Evolutionary conservation across 2,113 vertebrate species (phyloP), one percentile per base, ranked within the genome.

Genomic region (Mus pahari): DNA sequence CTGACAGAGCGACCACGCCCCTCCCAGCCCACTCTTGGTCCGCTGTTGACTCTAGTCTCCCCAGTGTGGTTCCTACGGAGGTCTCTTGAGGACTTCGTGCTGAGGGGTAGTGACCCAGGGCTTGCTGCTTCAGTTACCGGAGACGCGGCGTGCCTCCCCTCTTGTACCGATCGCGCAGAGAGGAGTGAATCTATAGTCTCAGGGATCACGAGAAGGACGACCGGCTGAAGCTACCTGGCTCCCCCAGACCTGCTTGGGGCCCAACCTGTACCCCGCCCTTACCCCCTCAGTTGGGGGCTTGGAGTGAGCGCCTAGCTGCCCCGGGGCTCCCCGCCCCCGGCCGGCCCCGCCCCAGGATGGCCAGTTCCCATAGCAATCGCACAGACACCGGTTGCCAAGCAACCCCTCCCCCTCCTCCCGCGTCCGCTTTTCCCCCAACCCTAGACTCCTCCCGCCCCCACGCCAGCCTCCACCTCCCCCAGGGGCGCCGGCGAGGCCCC

Each of bases 311-410:
- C 62, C 0, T 11, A 73, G 89, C 62, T 19, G 96, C 86, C 91
- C 95, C 3, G 17, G 82, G 28, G 87, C 94, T 94, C 94, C 97
- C 97, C 93, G 87, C 97, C 96, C 96, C 97, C 95, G 94, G 86
- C 89, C 96, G 68, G 97, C 97, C 95, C 97, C 97, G 97, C 97
- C 97, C 97, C 97, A 96, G 97, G 94, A 95, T 96, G 96, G 95
- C 97, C 97, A 97, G 97, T 97, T 98, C 97, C 97, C 97, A 98
- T 98, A 96, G 97, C 97, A 98, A 97, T 97, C 74, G 97, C 96
- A 94, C 95, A 96, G 97, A 98, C 97, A 98, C 95, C 94, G 97
- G 98, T 99, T 99, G 99, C 99, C 99, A 99, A 99, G 99, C 99
- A 99, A 99, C 99, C 98, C 92, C 90, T 91, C 94, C 94, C 96